Percentiles rank a stretch among this genome's conserved stretches.
Conservation (phyloP, 2,113 vertebrate species). For the Plestiodon gilberti region DNA sequence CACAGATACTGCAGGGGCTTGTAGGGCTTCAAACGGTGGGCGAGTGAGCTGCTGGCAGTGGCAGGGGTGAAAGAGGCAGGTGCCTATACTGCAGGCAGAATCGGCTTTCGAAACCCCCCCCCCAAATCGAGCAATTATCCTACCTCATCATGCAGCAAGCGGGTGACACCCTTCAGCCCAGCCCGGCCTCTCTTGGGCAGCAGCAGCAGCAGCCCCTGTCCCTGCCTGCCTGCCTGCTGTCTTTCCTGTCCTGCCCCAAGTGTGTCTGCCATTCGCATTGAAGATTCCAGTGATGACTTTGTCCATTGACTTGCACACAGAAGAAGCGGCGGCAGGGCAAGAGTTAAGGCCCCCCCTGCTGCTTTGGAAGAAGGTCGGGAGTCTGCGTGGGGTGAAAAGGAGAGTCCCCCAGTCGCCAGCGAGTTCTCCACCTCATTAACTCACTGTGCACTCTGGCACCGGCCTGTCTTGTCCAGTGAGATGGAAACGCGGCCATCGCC, state of each 20-base stretch:
- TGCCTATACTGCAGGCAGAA: too few relatives aligned
- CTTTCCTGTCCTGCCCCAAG: too few relatives aligned
- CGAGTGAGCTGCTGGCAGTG: too few relatives aligned
- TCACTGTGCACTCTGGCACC: conserved; percentile 1
- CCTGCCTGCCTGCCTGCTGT: too few relatives aligned
- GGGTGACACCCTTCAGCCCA: rapidly evolving
- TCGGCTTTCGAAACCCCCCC: too few relatives aligned
- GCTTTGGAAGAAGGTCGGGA: not conserved
- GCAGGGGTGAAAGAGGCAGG: too few relatives aligned
- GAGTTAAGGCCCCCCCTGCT: not conserved
- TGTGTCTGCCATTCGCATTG: not conserved
- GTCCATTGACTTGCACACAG: not conserved
- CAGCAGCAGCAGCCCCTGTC: too few relatives aligned
- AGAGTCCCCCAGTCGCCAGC: not conserved
- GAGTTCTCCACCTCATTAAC: conserved; percentile 23
- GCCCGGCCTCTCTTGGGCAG: not conserved
- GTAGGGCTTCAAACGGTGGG: too few relatives aligned
- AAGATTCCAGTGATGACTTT: not conserved
- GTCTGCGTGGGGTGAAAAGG: not conserved
- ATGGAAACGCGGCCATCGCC: not conserved
- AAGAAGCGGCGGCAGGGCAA: not conserved
- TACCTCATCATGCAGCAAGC: too few relatives aligned
- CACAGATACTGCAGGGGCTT: too few relatives aligned
- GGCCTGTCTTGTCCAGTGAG: not conserved
- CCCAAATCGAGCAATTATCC: not conserved